Evolutionary conservation across 2,888 invertebrate species (phyloP).

Genomic region (Gymnosoma rotundatum): DNA sequence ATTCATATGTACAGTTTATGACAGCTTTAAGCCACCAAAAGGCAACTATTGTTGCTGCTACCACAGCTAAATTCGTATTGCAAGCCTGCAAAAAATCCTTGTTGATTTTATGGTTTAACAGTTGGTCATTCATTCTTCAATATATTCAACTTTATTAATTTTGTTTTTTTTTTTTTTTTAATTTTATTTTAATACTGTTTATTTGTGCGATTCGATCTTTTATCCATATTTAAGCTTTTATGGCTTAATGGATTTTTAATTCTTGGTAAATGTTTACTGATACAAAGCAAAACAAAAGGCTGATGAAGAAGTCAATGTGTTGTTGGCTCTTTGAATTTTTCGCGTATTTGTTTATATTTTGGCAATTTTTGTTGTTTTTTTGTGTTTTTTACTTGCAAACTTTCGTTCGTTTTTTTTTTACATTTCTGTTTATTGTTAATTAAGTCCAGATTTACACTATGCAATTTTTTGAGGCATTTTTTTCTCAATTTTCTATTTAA

Average conservation of each 20-base stretch:
- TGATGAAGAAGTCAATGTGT: slow-evolving; percentile 60
- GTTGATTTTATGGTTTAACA: slow-evolving; percentile 50
- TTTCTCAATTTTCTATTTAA: no score
- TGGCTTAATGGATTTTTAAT: slow-evolving; percentile 62
- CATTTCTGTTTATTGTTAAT: slow-evolving; percentile 57
- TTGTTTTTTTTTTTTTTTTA: slow-evolving; percentile 11
- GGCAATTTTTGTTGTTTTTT: neutral
- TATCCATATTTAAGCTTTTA: slow-evolving; percentile 60
- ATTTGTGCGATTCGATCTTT: slow-evolving; percentile 31
- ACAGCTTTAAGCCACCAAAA: slow-evolving; percentile 38
- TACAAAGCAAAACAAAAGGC: slow-evolving; percentile 1
- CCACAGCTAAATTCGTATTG: neutral
- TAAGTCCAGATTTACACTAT: no score
- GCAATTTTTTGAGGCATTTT: no score
- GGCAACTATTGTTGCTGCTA: neutral
- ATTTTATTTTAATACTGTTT: slow-evolving; percentile 2
- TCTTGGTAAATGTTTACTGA: slow-evolving; percentile 43
- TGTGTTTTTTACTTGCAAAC: slow-evolving; percentile 12
- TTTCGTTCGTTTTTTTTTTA: slow-evolving; percentile 20
- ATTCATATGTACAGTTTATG: slow-evolving; percentile 46
- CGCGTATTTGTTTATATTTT: slow-evolving; percentile 55
- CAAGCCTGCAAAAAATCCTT: slow-evolving; percentile 9
- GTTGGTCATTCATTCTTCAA: slow-evolving; percentile 39
- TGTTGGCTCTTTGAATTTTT: slow-evolving; percentile 30
- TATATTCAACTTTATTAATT: slow-evolving; percentile 46